Conservation (phyloP, 1,140 invertebrate genomes). For the Drosophila orena region DNA sequence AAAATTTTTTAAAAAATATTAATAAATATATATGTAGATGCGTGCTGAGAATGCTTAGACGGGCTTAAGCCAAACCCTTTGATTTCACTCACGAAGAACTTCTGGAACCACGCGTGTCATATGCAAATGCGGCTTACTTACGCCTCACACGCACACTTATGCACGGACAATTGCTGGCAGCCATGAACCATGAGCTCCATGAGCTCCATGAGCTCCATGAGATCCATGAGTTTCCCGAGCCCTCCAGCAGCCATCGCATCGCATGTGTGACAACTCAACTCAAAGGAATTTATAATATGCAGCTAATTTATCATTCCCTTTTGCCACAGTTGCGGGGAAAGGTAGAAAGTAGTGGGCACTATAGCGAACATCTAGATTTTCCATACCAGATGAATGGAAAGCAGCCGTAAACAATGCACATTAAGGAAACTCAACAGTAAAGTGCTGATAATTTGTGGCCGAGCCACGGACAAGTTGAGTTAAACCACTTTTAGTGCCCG, state of each 20-base stretch:
- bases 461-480: slow-evolving; percentile 37
- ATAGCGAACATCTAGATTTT: slow-evolving; percentile 45
- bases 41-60: too few relatives aligned
- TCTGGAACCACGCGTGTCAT: slow-evolving; percentile 6
- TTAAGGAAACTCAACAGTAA: slow-evolving; percentile 51
- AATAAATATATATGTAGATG: too few relatives aligned
- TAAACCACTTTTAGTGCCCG: slow-evolving; percentile 21
- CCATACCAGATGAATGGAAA: neutral
- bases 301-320: slow-evolving; percentile 77
- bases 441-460: slow-evolving; percentile 73
- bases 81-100: neutral
- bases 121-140: slow-evolving; percentile 66
- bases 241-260: slow-evolving; percentile 36
- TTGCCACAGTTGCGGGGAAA: slow-evolving; percentile 20
- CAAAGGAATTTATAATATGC: slow-evolving; percentile 81
- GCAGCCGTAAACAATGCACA: slow-evolving; percentile 30
- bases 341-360: slow-evolving; percentile 9
- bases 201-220: slow-evolving; percentile 27
- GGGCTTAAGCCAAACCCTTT: neutral
- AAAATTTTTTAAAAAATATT: neutral
- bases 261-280: slow-evolving; percentile 61
- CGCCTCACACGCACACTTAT: slow-evolving; percentile 63
- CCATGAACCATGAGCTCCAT: slow-evolving; percentile 36
- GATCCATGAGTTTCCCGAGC: slow-evolving; percentile 7
- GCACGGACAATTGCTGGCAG: slow-evolving; percentile 59